Base-by-base conservation (phyloP, 2,113 vertebrate species). In the Heterocephalus glaber region DNA sequence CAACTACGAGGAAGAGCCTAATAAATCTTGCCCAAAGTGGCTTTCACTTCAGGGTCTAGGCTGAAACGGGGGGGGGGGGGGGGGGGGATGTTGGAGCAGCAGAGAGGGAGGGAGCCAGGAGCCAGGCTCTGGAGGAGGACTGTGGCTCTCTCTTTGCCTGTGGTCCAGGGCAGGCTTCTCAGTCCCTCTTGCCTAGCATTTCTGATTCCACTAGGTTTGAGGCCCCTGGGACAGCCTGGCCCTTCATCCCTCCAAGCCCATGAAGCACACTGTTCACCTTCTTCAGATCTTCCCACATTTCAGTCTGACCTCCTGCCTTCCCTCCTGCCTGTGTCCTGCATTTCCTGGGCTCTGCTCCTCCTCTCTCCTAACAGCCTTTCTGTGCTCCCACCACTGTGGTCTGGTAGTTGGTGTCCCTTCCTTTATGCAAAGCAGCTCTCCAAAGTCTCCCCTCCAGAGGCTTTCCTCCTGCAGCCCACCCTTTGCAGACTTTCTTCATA, bases 21-120 rank as follows among this genome's bases (percentile, higher is more conserved):
- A 96, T 93, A 81, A 95, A 96, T 97, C 92, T 96, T 61, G 33
- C 60, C 84, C 76, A 77, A 89, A 97, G 84, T 85, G 84, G 86
- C 93, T 96, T 85, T 90, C 80, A 26, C 76, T 6, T 24, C 1
- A 28, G 93, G 92, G 61, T 33, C 10, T 19, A 38, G 49, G 89
- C 84, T 88, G 70, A 77, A n/a, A 86, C 80, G 66, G 54, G 58
- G n/a, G 41, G 54, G 30, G 54, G 58, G n/a, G 41, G 54, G 30
- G 76, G 30, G 0, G 33, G 47, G 56, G 3, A 79, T 2, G n/a
- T 2, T 2, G 10, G 54, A 26, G 47, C 38, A 2, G 38, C 4
- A 22, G 49, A 4, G 22, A 13, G 3, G 60, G 10, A 7, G 80
- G 41, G 1, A 3, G 35, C 16, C 1, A 61, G 83, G 49, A 82